A percentile compares a stretch with the other conserved stretches of the same genome.
phyloP scores from a whole-genome alignment of 2,113 vertebrate species.

The Pagrus major region DNA sequence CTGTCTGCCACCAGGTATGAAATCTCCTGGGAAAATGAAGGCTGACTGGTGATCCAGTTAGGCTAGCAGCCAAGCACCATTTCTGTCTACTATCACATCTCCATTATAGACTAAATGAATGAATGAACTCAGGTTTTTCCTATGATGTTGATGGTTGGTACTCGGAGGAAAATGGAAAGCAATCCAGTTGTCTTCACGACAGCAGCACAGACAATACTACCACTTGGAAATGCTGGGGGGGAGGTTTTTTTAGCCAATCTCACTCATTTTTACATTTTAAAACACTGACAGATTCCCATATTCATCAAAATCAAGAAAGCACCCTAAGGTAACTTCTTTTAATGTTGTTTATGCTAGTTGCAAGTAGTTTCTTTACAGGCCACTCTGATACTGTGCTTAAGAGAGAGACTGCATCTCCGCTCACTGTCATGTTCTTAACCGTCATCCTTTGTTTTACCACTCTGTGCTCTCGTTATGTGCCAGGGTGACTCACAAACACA shows the following conservation, averaged over 20 bases:
- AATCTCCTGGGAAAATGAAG: no score
- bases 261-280: neutral
- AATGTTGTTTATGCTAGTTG: neutral
- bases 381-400: neutral
- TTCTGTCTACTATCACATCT: no score
- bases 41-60: no score
- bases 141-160: no score
- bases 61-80: no score
- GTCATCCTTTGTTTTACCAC: conserved; percentile 40
- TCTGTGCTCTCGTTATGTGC: conserved; percentile 8
- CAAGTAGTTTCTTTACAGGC: neutral
- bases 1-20: no score
- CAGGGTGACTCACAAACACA: conserved; percentile 30
- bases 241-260: neutral
- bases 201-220: neutral
- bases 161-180: no score
- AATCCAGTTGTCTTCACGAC: no score
- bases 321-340: no score
- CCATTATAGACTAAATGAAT: no score
- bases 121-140: no score
- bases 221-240: no score
- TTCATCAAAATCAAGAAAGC: neutral
- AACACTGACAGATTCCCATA: neutral
- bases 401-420: conserved; percentile 1
- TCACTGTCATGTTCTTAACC: conserved; percentile 23